Evolutionary conservation across 2,113 vertebrate genomes (phyloP).

Genomic region (Formicarius rufipectus): DNA sequence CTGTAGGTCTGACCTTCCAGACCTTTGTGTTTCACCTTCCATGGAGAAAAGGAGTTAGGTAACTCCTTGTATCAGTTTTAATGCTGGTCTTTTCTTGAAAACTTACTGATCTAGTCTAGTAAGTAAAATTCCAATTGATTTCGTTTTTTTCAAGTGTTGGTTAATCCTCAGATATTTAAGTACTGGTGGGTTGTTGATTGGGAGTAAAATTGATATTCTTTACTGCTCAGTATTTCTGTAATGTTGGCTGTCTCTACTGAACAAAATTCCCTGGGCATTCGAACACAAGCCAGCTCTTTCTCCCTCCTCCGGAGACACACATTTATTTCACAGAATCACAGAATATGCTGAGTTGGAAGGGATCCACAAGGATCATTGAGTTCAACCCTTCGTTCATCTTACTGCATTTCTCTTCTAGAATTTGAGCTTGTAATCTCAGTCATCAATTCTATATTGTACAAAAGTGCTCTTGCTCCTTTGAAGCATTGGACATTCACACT

Average conservation of each 20-base stretch:
- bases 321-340: not conserved
- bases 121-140: not conserved
- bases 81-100: not conserved
- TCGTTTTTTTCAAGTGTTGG: not conserved
- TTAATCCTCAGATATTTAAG: not conserved
- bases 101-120: not conserved
- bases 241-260: not conserved
- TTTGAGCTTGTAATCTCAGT: not conserved
- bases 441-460: not conserved
- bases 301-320: not conserved
- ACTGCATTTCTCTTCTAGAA: not conserved
- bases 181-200: not conserved
- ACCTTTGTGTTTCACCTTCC: fast-evolving
- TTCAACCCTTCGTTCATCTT: not conserved
- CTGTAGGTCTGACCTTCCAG: not conserved
- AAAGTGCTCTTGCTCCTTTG: not conserved
- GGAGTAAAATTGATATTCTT: not conserved
- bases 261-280: not conserved
- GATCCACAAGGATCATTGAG: not conserved
- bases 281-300: not conserved
- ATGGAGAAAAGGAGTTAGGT: not conserved
- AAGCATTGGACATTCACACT: fast-evolving
- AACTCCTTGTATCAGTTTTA: not conserved
- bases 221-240: not conserved
- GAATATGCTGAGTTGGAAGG: not conserved